Evolutionary conservation across 1,140 invertebrate species (phyloP).

Genomic region (Carposina sasakii): DNA sequence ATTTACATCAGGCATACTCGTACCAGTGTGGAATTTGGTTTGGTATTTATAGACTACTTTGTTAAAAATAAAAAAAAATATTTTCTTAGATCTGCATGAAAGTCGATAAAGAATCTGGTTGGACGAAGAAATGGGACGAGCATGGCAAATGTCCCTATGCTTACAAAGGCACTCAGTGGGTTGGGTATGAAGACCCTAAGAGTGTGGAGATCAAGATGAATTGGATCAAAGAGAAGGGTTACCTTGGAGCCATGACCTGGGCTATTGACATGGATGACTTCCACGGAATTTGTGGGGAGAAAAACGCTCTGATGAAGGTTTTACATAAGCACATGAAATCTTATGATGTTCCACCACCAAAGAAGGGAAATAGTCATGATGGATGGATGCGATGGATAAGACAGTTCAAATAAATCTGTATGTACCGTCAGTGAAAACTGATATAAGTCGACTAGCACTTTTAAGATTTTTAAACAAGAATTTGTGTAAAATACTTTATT

Average conservation of each 20-base stretch:
- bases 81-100: constrained; percentile 82
- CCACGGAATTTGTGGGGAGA: constrained; percentile 81
- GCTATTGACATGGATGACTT: constrained; percentile 93
- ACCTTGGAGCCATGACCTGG: constrained; percentile 92
- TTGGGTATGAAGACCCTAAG: constrained; percentile 89
- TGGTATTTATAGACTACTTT: no score
- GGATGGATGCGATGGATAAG: no score
- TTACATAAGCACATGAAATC: constrained; percentile 82
- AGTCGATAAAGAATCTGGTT: constrained; percentile 79
- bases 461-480: no score
- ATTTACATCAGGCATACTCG: no score
- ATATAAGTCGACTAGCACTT: no score
- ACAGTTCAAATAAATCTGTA: no score
- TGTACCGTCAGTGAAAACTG: no score
- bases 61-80: no score
- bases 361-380: no score
- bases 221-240: constrained; percentile 85
- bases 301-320: constrained; percentile 81
- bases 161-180: constrained; percentile 92
- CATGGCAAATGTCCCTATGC: constrained; percentile 87
- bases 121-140: constrained; percentile 89
- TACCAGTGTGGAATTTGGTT: no score
- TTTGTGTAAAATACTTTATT: no score
- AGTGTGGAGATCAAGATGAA: constrained; percentile 91
- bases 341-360: constrained; percentile 82